Evolutionary conservation across 1,140 invertebrate genomes (phyloP).

Genomic region (Saxidomus purpurata): DNA sequence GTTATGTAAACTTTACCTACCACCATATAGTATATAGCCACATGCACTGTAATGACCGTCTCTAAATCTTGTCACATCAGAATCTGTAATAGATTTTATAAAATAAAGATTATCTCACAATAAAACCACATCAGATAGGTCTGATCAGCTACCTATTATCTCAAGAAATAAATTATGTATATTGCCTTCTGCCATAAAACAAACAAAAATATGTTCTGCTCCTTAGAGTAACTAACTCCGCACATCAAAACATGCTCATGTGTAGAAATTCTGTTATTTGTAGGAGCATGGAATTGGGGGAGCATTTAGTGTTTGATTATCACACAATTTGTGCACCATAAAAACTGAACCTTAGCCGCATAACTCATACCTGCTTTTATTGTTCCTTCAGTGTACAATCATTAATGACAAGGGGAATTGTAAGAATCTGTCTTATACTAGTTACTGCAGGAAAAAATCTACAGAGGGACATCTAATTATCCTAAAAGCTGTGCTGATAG

Average conservation of each 20-base stretch:
- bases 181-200: too few species aligned
- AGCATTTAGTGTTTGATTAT: background rate
- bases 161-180: too few species aligned
- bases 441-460: background rate
- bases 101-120: too few species aligned
- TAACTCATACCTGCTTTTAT: slow-evolving; percentile 20
- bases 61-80: too few species aligned
- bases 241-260: background rate
- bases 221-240: background rate
- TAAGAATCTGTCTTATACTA: background rate
- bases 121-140: too few species aligned
- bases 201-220: background rate
- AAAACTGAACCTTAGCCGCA: slow-evolving; percentile 13
- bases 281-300: background rate
- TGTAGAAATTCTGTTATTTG: background rate
- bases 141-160: too few species aligned
- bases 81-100: too few species aligned
- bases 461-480: too few species aligned
- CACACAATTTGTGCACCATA: background rate
- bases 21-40: too few species aligned
- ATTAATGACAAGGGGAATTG: slow-evolving; percentile 26
- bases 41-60: too few species aligned
- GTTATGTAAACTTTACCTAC: too few species aligned
- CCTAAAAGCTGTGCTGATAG: too few species aligned
- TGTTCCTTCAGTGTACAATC: slow-evolving; percentile 15